A percentile compares a stretch with the other conserved stretches of the same genome.
These are phyloP conservation scores for Tillus elongatus DNA, from an alignment of 2,888 invertebrate genomes.

Conservation along the genomic window DNA sequence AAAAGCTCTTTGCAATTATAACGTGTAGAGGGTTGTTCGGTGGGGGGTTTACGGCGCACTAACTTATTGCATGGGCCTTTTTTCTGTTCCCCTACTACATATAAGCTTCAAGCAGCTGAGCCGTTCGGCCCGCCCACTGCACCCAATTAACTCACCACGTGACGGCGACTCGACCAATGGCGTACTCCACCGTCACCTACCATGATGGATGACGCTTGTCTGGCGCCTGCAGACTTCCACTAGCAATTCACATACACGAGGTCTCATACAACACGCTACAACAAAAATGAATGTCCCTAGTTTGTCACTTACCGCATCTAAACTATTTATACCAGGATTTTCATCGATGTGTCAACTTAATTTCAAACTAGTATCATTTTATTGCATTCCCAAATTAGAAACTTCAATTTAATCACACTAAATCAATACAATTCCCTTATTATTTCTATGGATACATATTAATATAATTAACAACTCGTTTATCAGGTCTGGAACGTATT, in stretches of 20 bases:
- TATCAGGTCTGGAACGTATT: too few relatives aligned
- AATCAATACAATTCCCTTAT: too few relatives aligned
- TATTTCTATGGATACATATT: too few relatives aligned
- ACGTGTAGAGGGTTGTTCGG: constrained; percentile 27
- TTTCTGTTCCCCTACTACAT: constrained; percentile 37
- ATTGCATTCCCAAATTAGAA: too few relatives aligned
- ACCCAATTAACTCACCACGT: constrained; percentile 58
- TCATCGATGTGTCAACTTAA: too few relatives aligned
- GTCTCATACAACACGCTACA: constrained; percentile 17
- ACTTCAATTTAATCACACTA: too few relatives aligned
- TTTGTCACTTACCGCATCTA: too few relatives aligned
- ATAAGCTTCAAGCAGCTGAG: constrained; percentile 24
- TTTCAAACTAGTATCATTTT: too few relatives aligned
- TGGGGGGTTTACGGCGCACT: constrained; percentile 38
- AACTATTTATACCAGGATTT: too few relatives aligned
- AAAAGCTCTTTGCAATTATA: constrained; percentile 29
- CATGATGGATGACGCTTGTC: constrained; percentile 50
- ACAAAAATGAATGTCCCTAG: too few relatives aligned
- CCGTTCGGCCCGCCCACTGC: constrained; percentile 47
- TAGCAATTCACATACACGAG: constrained; percentile 25
- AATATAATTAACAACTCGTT: too few relatives aligned
- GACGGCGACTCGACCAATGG: constrained; percentile 46
- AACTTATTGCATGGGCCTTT: constrained; percentile 36
- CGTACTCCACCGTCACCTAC: constrained; percentile 44
- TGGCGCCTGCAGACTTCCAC: constrained; percentile 30